Percentiles rank a stretch among this genome's conserved stretches.
Conservation (phyloP, 1,140 invertebrate genomes). For the Carcinoscorpius rotundicauda region DNA sequence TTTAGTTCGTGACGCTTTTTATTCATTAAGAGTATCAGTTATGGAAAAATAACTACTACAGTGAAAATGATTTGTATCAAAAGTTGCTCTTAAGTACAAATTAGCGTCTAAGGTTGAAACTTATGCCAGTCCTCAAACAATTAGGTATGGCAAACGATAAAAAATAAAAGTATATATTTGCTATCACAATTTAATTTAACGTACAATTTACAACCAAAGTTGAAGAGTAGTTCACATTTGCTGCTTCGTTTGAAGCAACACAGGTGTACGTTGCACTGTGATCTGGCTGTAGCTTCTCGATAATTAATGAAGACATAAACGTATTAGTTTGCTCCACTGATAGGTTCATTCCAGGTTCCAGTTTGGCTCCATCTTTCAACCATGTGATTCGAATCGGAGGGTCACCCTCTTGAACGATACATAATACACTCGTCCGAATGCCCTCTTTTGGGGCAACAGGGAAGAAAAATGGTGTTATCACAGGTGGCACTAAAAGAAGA, state of each 20-base stretch:
- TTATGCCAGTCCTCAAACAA: no score
- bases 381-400: constrained; percentile 39
- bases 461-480: constrained; percentile 46
- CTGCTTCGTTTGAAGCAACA: constrained; percentile 34
- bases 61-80: no score
- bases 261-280: constrained; percentile 39
- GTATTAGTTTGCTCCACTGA: constrained; percentile 19
- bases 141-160: no score
- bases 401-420: constrained; percentile 30
- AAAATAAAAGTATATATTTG: no score
- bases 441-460: constrained; percentile 45
- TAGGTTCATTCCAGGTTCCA: constrained; percentile 34
- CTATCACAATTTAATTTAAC: no score
- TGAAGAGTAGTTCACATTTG: constrained; percentile 32
- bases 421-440: constrained; percentile 41
- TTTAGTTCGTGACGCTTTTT: no score
- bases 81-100: no score
- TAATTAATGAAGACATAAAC: constrained; percentile 28
- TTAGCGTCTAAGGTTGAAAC: no score
- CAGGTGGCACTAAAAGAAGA: constrained; percentile 39
- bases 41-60: no score
- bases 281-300: constrained; percentile 30
- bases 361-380: constrained; percentile 48
- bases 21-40: no score
- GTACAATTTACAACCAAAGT: constrained; percentile 32